A percentile compares a stretch with the other conserved stretches of the same genome.
Conservation (phyloP, 2,888 invertebrate genomes). For the Helobdella robusta region DNA sequence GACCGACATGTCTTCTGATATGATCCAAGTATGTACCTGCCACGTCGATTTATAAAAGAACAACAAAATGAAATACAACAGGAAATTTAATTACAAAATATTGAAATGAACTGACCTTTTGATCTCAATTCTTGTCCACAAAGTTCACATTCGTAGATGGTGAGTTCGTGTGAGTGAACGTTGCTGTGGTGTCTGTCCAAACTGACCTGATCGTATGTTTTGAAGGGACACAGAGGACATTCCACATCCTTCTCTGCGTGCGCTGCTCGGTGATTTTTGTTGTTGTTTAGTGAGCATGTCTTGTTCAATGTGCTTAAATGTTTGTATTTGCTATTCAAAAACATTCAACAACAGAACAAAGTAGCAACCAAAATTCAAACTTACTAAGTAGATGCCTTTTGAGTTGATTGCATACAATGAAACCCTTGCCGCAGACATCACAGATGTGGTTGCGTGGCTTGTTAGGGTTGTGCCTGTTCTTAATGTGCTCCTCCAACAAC, state of each 20-base stretch:
- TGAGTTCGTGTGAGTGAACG: conserved; percentile 5
- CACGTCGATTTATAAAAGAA: no score
- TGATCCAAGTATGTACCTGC: conserved; percentile 24
- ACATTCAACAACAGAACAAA: no score
- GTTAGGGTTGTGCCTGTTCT: conserved; percentile 12
- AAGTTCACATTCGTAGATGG: not conserved
- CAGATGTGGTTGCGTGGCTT: conserved; percentile 18
- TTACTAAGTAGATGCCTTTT: conserved; percentile 21
- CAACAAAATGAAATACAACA: no score
- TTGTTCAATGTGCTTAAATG: no score
- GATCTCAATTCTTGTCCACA: conserved; percentile 8
- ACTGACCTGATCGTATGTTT: not conserved
- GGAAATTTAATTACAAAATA: no score
- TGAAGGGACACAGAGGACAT: conserved; percentile 19
- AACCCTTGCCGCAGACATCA: conserved; percentile 25
- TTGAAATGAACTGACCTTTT: no score
- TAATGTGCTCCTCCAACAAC: conserved; percentile 19
- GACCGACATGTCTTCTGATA: conserved; percentile 16
- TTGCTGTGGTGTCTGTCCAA: conserved; percentile 19
- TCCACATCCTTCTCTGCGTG: conserved; percentile 18
- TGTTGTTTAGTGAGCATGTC: no score
- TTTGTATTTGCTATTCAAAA: no score
- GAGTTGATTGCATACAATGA: conserved; percentile 9
- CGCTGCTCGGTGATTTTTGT: no score
- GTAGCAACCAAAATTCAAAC: no score